These are phyloP conservation scores for Xiphorhynchus elegans DNA, from an alignment of 2,113 vertebrate genomes.

Conservation along the genomic window DNA sequence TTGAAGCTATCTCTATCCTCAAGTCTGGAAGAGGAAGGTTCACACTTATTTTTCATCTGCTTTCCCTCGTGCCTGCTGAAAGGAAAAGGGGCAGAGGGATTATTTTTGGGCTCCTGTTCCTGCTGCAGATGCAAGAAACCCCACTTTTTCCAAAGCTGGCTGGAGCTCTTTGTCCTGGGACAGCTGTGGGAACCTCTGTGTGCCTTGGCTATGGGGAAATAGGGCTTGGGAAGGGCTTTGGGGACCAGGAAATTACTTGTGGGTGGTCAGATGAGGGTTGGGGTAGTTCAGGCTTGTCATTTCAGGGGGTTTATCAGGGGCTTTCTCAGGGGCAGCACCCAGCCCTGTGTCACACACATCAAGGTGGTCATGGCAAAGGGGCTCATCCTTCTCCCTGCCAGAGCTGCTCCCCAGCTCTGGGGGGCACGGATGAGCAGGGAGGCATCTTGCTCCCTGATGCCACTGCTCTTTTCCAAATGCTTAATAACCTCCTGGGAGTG, in stretches of 20 bases:
- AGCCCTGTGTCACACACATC: fast-evolving
- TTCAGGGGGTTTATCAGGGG: neutral
- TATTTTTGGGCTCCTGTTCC: neutral
- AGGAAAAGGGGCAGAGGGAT: neutral
- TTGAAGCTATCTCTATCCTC: neutral
- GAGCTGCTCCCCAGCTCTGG: neutral
- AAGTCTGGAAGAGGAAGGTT: neutral
- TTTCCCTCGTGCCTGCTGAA: neutral
- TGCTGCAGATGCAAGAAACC: neutral
- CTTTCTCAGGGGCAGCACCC: neutral
- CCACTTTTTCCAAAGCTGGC: neutral
- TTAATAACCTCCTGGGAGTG: neutral
- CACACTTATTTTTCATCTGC: neutral
- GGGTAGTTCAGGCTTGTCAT: neutral
- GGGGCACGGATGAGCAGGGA: neutral
- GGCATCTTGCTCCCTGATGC: fast-evolving
- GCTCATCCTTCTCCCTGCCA: neutral
- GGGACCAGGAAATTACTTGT: neutral
- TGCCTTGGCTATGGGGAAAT: neutral
- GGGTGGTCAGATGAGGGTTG: neutral
- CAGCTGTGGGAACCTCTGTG: neutral
- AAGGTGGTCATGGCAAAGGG: neutral
- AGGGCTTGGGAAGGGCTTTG: neutral
- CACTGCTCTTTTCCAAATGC: neutral
- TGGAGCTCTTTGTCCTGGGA: neutral